Evolutionary conservation across 2,888 invertebrate genomes (phyloP), one percentile per base, ranked within the genome.

Genomic region (Tuta absoluta): DNA sequence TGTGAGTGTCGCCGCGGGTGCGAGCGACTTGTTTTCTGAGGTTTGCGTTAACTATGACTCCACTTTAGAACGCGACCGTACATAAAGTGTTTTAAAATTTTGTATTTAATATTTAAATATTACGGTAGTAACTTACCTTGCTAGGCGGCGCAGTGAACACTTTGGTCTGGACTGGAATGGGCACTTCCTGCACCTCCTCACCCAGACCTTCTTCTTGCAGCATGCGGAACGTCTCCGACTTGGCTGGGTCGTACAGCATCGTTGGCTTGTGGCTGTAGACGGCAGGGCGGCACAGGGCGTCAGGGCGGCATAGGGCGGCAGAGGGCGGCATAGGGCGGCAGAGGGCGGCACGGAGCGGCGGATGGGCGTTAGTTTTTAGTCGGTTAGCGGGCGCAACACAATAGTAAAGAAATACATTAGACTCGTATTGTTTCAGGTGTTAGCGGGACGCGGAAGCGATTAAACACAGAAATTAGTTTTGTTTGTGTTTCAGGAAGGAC

Each of bases 171-270:
- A 94, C 95, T 70, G 96, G 95, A 75, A 93, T 92, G 73, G 93
- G 93, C 75, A 95, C 93, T 88, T 96, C 96, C 68, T 94, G 95
- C 73, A 94, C 91, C 63, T 87, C 84, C 80, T 93, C 94, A 69
- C 94, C 95, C 61, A 92, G 86, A 73, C 94, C 94, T 72, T 94
- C 94, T 87, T 97, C 97, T 87, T 96, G 96, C 70, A 97, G 94
- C 78, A 96, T 96, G 92, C 95, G 95, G 93, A 94, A 97, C 66
- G 97, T 96, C 87, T 97, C 97, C 82, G 97, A 97, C 92, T 95
- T 95, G 84, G 96, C 95, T 74, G 97, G 97, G 93, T 97, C 97
- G 93, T 95, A 97, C 83, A 93, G 94, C 83, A 94, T 88, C 72
- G 95, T 94, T 86, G 94, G 95, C 93, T 94, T 95, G 86, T 91